Conservation (phyloP, 1,140 invertebrate genomes). For the Drosophila nebulosa region DNA sequence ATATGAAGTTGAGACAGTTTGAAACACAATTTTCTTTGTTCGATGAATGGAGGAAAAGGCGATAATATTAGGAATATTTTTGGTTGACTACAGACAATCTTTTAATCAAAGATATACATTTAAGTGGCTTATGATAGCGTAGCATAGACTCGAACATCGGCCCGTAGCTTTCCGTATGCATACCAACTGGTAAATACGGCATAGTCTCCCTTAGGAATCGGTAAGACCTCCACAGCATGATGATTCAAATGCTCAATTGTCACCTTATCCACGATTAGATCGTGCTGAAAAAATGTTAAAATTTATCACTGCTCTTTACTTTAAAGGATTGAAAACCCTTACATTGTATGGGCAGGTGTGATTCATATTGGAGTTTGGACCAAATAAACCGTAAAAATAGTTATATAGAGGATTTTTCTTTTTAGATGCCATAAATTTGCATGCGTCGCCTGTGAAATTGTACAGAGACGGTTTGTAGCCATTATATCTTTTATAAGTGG, state of each 20-base stretch:
- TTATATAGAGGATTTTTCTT: conserved; percentile 7
- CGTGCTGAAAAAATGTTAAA: background rate
- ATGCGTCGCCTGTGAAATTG: conserved; percentile 24
- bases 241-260: background rate
- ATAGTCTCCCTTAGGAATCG: too few species aligned
- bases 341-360: conserved; percentile 14
- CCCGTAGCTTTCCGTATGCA: background rate
- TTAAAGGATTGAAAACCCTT: background rate
- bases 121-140: too few species aligned
- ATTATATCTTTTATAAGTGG: background rate
- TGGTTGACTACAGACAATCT: too few species aligned
- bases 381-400: background rate
- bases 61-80: too few species aligned
- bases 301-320: too few species aligned
- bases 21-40: too few species aligned
- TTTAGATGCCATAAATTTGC: background rate
- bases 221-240: too few species aligned
- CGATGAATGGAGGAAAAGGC: too few species aligned
- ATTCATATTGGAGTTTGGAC: conserved; percentile 13
- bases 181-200: background rate
- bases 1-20: too few species aligned
- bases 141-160: background rate
- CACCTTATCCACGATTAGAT: background rate
- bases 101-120: too few species aligned
- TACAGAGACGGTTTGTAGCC: conserved; percentile 28